Evolutionary conservation across 1,140 invertebrate species (phyloP).

Genomic region (Dolichoris vasculosae): DNA sequence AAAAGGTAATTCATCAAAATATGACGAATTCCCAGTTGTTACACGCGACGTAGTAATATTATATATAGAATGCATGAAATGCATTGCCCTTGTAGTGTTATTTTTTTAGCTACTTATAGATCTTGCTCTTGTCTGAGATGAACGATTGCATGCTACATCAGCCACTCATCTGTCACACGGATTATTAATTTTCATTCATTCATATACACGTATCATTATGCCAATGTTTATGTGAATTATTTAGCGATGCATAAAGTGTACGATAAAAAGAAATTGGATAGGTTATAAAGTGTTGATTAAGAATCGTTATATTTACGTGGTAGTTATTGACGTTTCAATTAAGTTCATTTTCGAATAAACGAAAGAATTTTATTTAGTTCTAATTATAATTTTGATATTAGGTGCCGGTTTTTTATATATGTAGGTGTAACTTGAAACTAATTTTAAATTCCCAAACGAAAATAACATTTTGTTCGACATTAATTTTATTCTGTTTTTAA

Average conservation of each 20-base stretch:
- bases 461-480: no score
- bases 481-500: neutral
- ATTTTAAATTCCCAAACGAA: neutral
- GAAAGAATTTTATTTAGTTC: no score
- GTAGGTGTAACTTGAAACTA: neutral
- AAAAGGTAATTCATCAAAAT: constrained; percentile 12
- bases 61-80: no score
- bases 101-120: constrained; percentile 24
- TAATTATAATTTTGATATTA: neutral
- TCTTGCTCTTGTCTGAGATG: neutral
- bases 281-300: no score
- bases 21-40: neutral
- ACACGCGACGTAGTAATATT: neutral
- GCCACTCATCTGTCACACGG: constrained; percentile 10
- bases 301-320: no score
- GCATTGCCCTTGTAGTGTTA: constrained; percentile 18
- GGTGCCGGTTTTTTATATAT: neutral
- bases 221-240: no score
- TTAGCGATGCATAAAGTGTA: no score
- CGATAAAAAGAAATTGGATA: no score
- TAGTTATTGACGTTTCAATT: no score
- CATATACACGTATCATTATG: neutral
- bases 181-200: constrained; percentile 38
- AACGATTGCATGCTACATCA: neutral
- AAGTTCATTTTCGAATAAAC: no score